phyloP scores from a whole-genome alignment of 2,797 vertebrate species.

The Choloepus didactylus region DNA sequence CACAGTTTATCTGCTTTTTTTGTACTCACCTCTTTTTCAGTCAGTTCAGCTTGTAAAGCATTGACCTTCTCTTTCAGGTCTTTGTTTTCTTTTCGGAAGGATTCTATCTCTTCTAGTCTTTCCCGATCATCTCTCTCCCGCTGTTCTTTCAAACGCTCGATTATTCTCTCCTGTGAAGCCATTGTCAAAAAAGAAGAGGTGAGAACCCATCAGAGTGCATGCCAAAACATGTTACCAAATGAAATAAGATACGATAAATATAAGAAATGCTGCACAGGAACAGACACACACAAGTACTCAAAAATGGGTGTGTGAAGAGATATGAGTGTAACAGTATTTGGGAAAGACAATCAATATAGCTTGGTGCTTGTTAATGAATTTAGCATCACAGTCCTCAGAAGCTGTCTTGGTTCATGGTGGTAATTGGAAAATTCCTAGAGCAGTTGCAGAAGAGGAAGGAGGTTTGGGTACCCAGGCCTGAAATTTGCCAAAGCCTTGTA shows the following conservation, averaged over 20 bases:
- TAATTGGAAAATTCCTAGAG: neutral
- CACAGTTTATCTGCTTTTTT: neutral
- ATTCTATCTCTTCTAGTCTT: slow-evolving; percentile 96
- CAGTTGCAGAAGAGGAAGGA: neutral
- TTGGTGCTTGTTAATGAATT: neutral
- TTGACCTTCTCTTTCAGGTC: slow-evolving; percentile 99
- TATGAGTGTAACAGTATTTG: neutral
- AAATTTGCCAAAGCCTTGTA: neutral
- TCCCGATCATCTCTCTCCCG: slow-evolving; percentile 98
- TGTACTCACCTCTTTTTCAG: slow-evolving; percentile 97
- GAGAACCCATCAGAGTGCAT: neutral
- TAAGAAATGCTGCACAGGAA: neutral
- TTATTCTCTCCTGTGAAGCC: slow-evolving; percentile 95
- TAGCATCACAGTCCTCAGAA: neutral
- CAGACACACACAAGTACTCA: neutral
- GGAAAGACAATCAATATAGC: neutral
- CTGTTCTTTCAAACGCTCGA: slow-evolving; percentile 99
- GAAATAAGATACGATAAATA: neutral
- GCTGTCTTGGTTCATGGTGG: neutral
- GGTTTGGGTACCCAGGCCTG: neutral
- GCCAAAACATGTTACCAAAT: neutral
- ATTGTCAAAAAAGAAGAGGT: slow-evolving; percentile 69
- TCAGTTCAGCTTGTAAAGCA: slow-evolving; percentile 96
- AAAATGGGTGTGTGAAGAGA: slow-evolving; percentile 6
- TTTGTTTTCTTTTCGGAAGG: slow-evolving; percentile 99